phyloP scores from a whole-genome alignment of 2,888 invertebrate genomes.

The Drosophila nr. perissopoda region DNA sequence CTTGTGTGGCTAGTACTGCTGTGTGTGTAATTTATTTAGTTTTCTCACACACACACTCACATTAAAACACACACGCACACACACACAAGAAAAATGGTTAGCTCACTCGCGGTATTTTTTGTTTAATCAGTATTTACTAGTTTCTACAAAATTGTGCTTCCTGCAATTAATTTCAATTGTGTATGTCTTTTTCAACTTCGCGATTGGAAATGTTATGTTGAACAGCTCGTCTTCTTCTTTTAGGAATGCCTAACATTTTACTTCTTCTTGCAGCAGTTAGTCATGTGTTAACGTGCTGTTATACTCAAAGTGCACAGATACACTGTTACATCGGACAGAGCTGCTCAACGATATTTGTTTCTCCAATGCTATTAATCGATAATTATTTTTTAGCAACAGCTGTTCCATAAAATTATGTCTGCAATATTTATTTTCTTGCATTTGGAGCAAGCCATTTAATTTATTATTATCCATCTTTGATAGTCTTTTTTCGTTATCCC shows the following conservation, averaged over 20 bases:
- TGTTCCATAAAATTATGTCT: neutral
- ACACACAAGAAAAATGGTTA: slow-evolving; percentile 21
- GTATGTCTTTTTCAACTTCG: slow-evolving; percentile 64
- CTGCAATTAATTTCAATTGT: slow-evolving; percentile 49
- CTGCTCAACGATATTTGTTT: neutral
- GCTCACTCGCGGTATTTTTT: slow-evolving; percentile 39
- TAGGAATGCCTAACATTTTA: slow-evolving; percentile 30
- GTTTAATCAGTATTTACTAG: slow-evolving; percentile 10
- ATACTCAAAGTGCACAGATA: slow-evolving; percentile 27
- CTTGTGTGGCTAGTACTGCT: slow-evolving; percentile 57
- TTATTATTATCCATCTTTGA: neutral
- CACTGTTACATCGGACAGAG: neutral
- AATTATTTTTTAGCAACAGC: neutral
- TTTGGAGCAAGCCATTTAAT: neutral
- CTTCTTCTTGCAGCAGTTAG: slow-evolving; percentile 21
- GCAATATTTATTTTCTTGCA: neutral
- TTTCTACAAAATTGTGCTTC: slow-evolving; percentile 37
- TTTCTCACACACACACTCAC: slow-evolving; percentile 59
- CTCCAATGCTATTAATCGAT: neutral
- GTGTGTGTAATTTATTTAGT: slow-evolving; percentile 48
- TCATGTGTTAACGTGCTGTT: slow-evolving; percentile 29
- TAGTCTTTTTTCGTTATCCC: neutral
- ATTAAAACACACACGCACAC: slow-evolving; percentile 48
- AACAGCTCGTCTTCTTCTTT: slow-evolving; percentile 45
- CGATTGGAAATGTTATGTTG: slow-evolving; percentile 60